Evolutionary conservation across 2,113 vertebrate species (phyloP).

Genomic region (Cepphus grylle): DNA sequence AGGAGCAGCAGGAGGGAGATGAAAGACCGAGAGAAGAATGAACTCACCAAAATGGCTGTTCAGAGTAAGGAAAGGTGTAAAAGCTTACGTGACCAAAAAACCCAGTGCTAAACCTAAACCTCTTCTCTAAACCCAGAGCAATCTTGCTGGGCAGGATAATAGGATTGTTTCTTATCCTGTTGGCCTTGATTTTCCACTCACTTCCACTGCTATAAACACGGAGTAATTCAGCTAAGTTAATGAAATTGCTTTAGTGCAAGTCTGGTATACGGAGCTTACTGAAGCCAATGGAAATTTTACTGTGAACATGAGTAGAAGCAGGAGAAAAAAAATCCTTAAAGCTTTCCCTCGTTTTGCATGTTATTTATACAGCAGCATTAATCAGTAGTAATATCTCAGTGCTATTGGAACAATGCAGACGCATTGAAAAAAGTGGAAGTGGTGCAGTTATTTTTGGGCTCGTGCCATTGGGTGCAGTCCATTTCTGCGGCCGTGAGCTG

Average conservation of each 20-base stretch:
- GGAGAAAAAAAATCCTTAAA: not conserved
- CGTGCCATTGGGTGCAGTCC: conserved; percentile 51
- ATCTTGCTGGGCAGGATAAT: not conserved
- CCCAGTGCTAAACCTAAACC: not conserved
- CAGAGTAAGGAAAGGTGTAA: not conserved
- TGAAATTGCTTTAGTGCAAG: not conserved
- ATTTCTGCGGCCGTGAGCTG: conserved; percentile 17
- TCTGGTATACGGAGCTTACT: not conserved
- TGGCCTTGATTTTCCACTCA: not conserved
- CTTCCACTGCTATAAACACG: not conserved
- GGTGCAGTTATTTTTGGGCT: conserved; percentile 38
- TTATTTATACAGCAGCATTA: conserved; percentile 30
- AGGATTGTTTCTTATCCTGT: not conserved
- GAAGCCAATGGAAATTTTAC: not conserved
- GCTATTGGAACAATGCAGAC: conserved; percentile 2
- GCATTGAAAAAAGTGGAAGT: conserved; percentile 32
- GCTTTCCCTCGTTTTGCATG: not conserved
- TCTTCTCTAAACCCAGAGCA: not conserved
- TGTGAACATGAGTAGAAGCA: not conserved
- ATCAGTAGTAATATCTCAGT: conserved; percentile 34
- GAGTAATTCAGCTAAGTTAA: conserved; percentile 4
- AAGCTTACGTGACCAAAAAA: not conserved
- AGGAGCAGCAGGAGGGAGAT: not conserved
- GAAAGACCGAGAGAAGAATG: not conserved
- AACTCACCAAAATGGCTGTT: not conserved